These are phyloP conservation scores for Ptychodera flava DNA, from an alignment of 35 echinoderm and acorn worm species.

Conservation along the genomic window DNA sequence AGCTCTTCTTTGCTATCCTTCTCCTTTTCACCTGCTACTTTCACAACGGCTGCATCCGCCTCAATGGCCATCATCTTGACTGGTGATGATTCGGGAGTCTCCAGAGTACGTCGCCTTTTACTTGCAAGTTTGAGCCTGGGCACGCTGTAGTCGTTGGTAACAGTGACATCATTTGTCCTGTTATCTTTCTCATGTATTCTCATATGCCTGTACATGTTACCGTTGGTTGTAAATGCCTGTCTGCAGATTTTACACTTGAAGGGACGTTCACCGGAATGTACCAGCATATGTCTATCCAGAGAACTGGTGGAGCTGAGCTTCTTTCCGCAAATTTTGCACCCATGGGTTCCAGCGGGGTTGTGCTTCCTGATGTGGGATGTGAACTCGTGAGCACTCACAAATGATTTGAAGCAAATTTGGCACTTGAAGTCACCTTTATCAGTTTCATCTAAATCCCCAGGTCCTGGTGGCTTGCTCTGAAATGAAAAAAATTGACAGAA, in stretches of 20 bases:
- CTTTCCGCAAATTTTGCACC: conserved; percentile 88
- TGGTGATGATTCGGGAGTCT: not conserved
- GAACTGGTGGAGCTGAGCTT: conserved; percentile 93
- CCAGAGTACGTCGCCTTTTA: not conserved
- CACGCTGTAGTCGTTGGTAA: not conserved
- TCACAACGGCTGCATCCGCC: not conserved
- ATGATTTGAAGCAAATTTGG: conserved; percentile 55
- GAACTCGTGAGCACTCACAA: conserved; percentile 57
- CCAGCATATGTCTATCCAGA: conserved; percentile 93
- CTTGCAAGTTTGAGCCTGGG: not conserved
- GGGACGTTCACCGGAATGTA: conserved; percentile 93
- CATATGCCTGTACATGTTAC: conserved; percentile 93
- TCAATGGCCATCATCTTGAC: not conserved
- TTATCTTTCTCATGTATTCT: conserved; percentile 81
- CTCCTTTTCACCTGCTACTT: not conserved
- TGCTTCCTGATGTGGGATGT: conserved; percentile 79
- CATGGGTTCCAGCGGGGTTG: conserved; percentile 59
- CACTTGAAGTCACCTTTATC: conserved; percentile 41
- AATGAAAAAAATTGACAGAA: not conserved
- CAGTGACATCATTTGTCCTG: conserved; percentile 3
- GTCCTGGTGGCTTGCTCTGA: conserved; percentile 46
- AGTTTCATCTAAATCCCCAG: conserved; percentile 56
- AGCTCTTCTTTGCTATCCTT: conserved; percentile 39
- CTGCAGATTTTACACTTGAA: conserved; percentile 81
- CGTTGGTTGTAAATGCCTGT: conserved; percentile 96